These are phyloP conservation scores for Macropus fuliginosus DNA, from an alignment of 2,797 vertebrate species.

Conservation along the genomic window DNA sequence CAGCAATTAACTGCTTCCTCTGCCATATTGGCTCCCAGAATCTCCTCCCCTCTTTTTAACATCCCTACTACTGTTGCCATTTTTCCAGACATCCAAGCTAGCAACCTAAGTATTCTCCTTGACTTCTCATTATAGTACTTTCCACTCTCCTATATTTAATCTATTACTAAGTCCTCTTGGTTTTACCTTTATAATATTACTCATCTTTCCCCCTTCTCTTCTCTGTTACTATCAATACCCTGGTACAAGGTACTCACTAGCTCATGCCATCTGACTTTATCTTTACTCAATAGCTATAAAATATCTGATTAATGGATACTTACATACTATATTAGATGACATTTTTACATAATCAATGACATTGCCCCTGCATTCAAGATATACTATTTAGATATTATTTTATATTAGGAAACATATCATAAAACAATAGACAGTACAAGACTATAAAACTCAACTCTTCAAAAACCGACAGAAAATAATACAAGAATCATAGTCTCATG, in stretches of 20 bases:
- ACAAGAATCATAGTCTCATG: neutral
- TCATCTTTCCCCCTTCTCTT: neutral
- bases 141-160: neutral
- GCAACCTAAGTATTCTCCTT: neutral
- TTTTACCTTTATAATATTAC: neutral
- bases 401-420: constrained; percentile 23
- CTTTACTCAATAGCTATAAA: constrained; percentile 4
- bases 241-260: neutral
- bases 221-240: neutral
- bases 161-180: too few species aligned
- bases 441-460: constrained; percentile 23
- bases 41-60: neutral
- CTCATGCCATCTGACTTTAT: neutral
- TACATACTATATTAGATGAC: neutral
- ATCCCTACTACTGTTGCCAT: neutral
- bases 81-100: neutral
- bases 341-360: constrained; percentile 5
- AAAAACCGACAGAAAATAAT: neutral
- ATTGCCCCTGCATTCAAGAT: constrained; percentile 19
- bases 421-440: neutral
- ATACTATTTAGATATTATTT: constrained; percentile 32
- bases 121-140: neutral
- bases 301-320: neutral
- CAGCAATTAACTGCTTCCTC: too few species aligned
- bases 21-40: too few species aligned